Evolutionary conservation across 2,113 vertebrate species (phyloP), one percentile per base, ranked within the genome.

Genomic region (Muntiacus reevesi): DNA sequence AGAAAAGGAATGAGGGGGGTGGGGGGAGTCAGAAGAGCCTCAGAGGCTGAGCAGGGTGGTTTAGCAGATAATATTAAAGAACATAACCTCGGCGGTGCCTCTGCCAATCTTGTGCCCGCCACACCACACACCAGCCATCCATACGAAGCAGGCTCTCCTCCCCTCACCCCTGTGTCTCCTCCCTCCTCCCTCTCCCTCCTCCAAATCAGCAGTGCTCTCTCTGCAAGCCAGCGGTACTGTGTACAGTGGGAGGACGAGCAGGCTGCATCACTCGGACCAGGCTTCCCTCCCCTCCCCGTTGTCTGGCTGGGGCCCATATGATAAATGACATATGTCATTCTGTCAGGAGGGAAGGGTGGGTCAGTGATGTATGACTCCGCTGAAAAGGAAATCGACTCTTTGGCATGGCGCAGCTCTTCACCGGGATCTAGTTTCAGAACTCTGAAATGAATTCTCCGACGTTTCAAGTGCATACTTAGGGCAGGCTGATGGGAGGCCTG

Each of bases 251-350:
- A 98, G 98, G 98, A 98, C 97, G 98, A 92, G 98, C 98, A 98
- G 98, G 93, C 98, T 98, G 98, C 97, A 90, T 98, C 93, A 98
- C 98, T 97, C 14, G 90, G 86, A 95, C 96, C 79, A 88, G 97
- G 98, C 98, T 94, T 95, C 97, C 98, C 97, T 98, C 98, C 98
- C 97, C 98, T 98, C 97, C 98, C 97, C 97, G 89, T 89, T 99
- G 98, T 99, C 99, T 99, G 98, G 99, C 99, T 99, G 98, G 99
- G 99, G 99, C 99, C 99, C 87, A 98, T 99, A 99, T 99, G 99
- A 99, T 99, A 99, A 99, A 99, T 99, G 99, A 99, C 99, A 99
- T 99, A 95, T 99, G 99, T 99, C 99, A 99, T 99, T 99, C 99
- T 99, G 99, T 99, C 99, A 99, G 99, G 99, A 99, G 99, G 99